phyloP scores from a whole-genome alignment of 2,113 vertebrate genomes.

The Psophia crepitans region DNA sequence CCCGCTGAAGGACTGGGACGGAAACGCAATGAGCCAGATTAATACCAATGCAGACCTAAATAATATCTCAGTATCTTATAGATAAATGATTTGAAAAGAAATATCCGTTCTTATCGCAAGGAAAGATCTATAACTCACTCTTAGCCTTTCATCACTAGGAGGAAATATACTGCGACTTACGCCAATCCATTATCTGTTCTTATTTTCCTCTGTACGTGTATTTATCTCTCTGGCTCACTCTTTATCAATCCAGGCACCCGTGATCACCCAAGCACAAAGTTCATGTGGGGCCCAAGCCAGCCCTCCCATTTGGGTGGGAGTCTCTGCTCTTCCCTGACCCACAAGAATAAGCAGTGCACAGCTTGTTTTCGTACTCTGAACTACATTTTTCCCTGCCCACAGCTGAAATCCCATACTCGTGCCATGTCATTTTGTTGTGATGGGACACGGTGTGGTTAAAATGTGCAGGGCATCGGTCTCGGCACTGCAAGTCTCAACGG shows the following conservation, averaged over 20 bases:
- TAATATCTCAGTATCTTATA: slow-evolving; percentile 1
- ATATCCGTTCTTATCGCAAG: neutral
- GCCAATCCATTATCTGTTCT: slow-evolving; percentile 52
- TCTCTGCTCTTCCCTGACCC: neutral
- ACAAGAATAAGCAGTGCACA: neutral
- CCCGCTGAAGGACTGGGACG: neutral
- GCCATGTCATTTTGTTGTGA: fast-evolving
- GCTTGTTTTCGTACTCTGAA: neutral
- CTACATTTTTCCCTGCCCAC: neutral
- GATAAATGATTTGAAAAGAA: slow-evolving; percentile 45
- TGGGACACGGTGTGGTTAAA: neutral
- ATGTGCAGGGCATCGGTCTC: fast-evolving
- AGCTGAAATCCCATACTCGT: neutral
- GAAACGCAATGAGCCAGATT: slow-evolving; percentile 46
- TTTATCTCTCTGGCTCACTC: slow-evolving; percentile 40
- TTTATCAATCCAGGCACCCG: slow-evolving; percentile 8
- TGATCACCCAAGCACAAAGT: neutral
- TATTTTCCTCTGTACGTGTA: neutral
- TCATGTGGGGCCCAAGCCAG: neutral
- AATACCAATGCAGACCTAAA: slow-evolving; percentile 43
- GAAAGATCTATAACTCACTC: slow-evolving; percentile 55
- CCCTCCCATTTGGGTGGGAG: neutral
- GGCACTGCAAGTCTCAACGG: neutral
- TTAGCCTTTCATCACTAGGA: slow-evolving; percentile 51
- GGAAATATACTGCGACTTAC: slow-evolving; percentile 9